Conservation (phyloP, 2,888 invertebrate genomes). For the Microctonus aethiopoides region DNA sequence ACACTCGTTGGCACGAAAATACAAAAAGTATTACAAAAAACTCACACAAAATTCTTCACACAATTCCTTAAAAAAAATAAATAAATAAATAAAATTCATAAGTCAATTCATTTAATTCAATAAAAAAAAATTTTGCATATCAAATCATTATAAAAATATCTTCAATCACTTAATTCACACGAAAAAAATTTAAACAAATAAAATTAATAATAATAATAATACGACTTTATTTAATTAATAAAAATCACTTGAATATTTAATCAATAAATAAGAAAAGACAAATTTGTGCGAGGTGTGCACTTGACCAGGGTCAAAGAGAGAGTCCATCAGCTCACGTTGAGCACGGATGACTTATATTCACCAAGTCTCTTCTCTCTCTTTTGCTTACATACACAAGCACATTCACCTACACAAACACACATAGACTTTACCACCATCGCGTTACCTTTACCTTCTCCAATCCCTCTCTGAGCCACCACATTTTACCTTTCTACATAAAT, state of each 20-base stretch:
- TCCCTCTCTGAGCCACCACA: background rate
- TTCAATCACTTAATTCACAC: too few relatives aligned
- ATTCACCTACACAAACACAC: slow-evolving; percentile 33
- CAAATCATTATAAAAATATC: too few relatives aligned
- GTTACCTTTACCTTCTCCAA: slow-evolving; percentile 3
- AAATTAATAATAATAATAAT: background rate
- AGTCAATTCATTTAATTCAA: too few relatives aligned
- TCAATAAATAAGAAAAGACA: slow-evolving; percentile 15
- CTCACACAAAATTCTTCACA: too few relatives aligned
- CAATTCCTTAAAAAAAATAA: too few relatives aligned
- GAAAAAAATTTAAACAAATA: too few relatives aligned
- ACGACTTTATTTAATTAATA: background rate
- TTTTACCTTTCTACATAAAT: background rate
- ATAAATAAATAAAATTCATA: background rate
- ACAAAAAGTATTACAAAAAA: too few relatives aligned
- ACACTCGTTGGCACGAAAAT: slow-evolving; percentile 41
- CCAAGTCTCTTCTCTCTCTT: slow-evolving; percentile 45
- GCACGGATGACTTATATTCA: slow-evolving; percentile 59
- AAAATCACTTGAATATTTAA: background rate
- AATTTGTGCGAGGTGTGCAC: slow-evolving; percentile 54
- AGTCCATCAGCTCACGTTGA: slow-evolving; percentile 56
- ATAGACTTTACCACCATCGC: background rate
- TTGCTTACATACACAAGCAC: slow-evolving; percentile 46
- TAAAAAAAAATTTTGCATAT: too few relatives aligned
- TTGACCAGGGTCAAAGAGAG: slow-evolving; percentile 63